Evolutionary conservation across 2,797 vertebrate genomes (phyloP).

Genomic region (Hoplostethus mediterraneus): DNA sequence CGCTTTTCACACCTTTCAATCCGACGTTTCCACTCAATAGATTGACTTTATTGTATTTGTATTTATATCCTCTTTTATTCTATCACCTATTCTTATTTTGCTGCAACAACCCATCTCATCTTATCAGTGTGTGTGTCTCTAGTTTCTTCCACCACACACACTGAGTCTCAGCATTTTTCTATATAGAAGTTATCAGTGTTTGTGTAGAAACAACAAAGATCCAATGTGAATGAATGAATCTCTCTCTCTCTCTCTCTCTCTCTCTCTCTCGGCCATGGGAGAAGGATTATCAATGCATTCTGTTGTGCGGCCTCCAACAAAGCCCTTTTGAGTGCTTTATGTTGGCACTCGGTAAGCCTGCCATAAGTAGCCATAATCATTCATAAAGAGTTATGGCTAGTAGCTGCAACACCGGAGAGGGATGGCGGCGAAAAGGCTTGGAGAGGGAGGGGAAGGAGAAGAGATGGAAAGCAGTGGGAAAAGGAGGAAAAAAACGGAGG

Average conservation of each 20-base stretch:
- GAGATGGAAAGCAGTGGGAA: not conserved
- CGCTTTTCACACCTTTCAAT: too few species aligned
- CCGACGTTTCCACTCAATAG: too few species aligned
- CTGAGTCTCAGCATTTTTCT: not conserved
- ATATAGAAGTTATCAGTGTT: not conserved
- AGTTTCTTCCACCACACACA: not conserved
- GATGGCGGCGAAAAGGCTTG: too few species aligned
- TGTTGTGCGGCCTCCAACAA: slow-evolving; percentile 65
- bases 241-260: too few species aligned
- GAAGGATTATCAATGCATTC: slow-evolving; percentile 53
- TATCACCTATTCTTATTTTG: too few species aligned
- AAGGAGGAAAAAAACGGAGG: slow-evolving; percentile 12
- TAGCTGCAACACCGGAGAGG: slow-evolving; percentile 38
- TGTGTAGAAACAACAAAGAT: slow-evolving; percentile 10
- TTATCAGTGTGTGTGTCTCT: too few species aligned
- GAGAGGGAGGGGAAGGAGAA: slow-evolving; percentile 19
- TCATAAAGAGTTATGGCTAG: slow-evolving; percentile 67
- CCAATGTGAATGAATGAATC: not conserved
- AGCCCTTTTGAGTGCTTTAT: slow-evolving; percentile 66
- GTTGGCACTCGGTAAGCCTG: slow-evolving; percentile 51
- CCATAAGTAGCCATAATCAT: slow-evolving; percentile 72
- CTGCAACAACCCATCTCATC: too few species aligned
- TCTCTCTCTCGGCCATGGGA: slow-evolving; percentile 35
- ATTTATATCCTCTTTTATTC: too few species aligned
- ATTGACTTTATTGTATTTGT: too few species aligned